Percentiles rank a stretch among this genome's conserved stretches.
Evolutionary conservation across 2,797 vertebrate genomes (phyloP).

Genomic region (Melanotaenia nigrans): DNA sequence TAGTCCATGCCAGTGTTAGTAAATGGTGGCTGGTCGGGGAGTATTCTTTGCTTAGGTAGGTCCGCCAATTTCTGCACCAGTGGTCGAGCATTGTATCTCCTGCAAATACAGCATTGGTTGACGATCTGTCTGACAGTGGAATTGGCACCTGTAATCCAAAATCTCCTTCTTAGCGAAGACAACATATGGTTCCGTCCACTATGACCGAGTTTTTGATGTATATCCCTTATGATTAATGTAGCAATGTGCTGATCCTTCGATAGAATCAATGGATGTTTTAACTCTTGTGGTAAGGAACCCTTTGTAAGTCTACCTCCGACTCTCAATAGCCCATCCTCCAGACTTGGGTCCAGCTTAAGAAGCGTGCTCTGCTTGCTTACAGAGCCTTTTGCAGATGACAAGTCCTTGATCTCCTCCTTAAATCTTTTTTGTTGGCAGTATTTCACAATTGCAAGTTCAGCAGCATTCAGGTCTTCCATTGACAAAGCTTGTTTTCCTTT

Average conservation of each 20-base stretch:
- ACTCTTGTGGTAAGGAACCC: background rate
- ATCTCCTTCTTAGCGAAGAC: background rate
- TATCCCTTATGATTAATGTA: background rate
- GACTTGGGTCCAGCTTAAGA: background rate
- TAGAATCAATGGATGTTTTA: background rate
- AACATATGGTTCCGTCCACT: background rate
- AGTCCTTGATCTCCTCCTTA: no score
- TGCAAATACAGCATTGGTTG: background rate
- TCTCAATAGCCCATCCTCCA: background rate
- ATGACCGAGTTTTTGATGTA: background rate
- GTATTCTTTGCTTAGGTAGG: no score
- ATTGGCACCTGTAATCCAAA: background rate
- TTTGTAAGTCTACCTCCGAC: slow-evolving; percentile 1
- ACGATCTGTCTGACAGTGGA: background rate
- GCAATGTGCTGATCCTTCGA: background rate
- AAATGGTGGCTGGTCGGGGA: no score
- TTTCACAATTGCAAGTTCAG: no score
- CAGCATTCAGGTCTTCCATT: no score
- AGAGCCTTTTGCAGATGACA: no score
- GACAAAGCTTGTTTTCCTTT: no score
- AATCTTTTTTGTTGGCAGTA: no score
- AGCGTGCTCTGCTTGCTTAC: no score
- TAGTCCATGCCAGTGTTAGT: no score
- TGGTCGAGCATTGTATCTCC: no score
- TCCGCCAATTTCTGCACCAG: no score